Percentiles rank a stretch among this genome's conserved stretches.
phyloP scores from a whole-genome alignment of 2,797 vertebrate species.

The Podarcis lilfordi region DNA sequence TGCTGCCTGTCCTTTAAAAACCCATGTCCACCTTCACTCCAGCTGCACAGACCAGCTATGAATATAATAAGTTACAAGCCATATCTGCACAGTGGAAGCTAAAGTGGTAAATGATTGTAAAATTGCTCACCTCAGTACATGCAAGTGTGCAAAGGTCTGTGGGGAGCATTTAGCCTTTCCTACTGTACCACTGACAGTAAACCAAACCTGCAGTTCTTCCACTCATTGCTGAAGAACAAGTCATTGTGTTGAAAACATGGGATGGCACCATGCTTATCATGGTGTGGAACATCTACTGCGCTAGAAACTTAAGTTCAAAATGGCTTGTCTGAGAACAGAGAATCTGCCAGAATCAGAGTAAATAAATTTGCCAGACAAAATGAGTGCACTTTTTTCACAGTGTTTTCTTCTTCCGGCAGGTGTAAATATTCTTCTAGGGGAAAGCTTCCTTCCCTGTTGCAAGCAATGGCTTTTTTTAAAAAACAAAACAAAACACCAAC shows the following conservation, averaged over 20 bases:
- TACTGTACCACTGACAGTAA: not conserved
- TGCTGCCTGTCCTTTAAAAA: not conserved
- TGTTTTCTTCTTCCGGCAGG: accelerated
- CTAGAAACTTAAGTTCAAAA: not conserved
- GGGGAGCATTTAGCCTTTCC: not conserved
- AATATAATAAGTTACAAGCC: too few relatives aligned
- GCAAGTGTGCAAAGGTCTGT: not conserved
- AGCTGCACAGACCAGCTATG: not conserved
- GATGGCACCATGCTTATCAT: accelerated
- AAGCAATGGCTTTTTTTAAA: not conserved
- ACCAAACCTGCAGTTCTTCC: accelerated
- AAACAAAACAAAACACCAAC: too few relatives aligned
- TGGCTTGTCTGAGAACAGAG: not conserved
- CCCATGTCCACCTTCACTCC: not conserved
- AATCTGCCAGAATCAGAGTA: not conserved
- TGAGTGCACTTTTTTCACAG: accelerated
- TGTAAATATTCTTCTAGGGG: accelerated
- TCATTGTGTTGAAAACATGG: not conserved
- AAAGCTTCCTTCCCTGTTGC: not conserved
- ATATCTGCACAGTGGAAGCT: not conserved
- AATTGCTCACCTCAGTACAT: not conserved
- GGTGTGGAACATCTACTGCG: not conserved
- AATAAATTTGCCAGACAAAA: accelerated
- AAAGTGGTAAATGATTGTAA: conserved; percentile 48
- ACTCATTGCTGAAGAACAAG: not conserved